phyloP scores from a whole-genome alignment of 2,888 invertebrate genomes.

The Harpalus rufipes region DNA sequence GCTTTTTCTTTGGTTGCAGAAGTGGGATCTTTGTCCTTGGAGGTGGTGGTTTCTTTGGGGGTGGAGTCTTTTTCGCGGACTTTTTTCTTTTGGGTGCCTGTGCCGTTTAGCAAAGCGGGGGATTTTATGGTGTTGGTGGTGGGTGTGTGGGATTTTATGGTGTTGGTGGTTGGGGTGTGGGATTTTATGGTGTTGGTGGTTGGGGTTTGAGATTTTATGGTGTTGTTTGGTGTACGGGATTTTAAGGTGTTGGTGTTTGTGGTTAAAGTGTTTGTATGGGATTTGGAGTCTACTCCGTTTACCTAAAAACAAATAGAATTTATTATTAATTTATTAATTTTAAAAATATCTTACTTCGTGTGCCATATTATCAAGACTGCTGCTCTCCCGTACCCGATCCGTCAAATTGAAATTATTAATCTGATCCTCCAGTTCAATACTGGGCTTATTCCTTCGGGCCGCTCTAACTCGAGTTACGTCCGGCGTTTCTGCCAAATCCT shows the following conservation, averaged over 20 bases:
- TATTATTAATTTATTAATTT: neutral
- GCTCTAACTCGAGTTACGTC: conserved; percentile 77
- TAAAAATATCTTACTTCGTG: neutral
- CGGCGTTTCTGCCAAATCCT: conserved; percentile 83
- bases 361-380: conserved; percentile 76
- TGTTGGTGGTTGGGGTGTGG: neutral
- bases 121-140: conserved; percentile 56
- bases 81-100: conserved; percentile 32
- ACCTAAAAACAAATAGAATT: neutral
- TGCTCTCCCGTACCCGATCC: conserved; percentile 71
- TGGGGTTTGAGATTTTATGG: neutral
- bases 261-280: neutral
- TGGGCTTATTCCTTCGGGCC: conserved; percentile 79
- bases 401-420: conserved; percentile 77
- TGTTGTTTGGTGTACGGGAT: conserved; percentile 8
- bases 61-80: neutral
- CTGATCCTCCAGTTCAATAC: conserved; percentile 80
- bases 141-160: neutral
- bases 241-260: conserved; percentile 35
- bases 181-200: conserved; percentile 20
- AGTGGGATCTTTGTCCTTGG: neutral
- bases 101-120: conserved; percentile 72
- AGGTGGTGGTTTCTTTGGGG: neutral
- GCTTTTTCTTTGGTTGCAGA: neutral
- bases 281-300: neutral